Conservation (phyloP, 2,888 invertebrate genomes). For the Antheraea yamamai region DNA sequence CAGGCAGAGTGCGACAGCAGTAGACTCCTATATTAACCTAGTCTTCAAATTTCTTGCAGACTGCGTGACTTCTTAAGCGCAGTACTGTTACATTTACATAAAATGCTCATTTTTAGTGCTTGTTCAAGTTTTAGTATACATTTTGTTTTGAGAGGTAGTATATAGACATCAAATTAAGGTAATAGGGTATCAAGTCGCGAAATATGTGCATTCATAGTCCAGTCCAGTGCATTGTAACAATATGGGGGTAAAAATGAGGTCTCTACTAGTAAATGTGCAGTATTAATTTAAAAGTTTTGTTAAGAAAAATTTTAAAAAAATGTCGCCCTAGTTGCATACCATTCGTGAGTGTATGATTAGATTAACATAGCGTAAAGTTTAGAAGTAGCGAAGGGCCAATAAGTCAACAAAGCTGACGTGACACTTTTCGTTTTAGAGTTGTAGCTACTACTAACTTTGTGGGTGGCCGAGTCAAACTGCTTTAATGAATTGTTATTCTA, state of each 20-base stretch:
- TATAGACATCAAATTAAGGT: neutral
- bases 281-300: neutral
- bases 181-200: neutral
- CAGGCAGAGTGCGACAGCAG: no score
- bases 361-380: constrained; percentile 67
- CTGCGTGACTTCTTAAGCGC: no score
- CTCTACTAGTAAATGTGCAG: neutral
- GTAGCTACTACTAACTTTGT: constrained; percentile 45
- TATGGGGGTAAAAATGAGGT: neutral
- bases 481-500: neutral
- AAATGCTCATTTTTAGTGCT: neutral
- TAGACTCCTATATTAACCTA: no score
- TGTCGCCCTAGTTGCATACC: constrained; percentile 5
- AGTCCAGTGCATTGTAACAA: neutral
- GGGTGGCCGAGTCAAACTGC: constrained; percentile 59
- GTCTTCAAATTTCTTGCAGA: no score
- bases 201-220: no score
- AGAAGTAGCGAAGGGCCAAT: constrained; percentile 59
- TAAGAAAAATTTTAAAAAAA: neutral
- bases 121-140: neutral
- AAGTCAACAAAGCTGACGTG: constrained; percentile 67
- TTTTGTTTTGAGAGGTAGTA: neutral
- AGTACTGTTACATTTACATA: neutral
- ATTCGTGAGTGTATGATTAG: constrained; percentile 44
- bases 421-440: constrained; percentile 46